Percentiles rank a stretch among this genome's conserved stretches.
These are phyloP conservation scores for Mobula hypostoma DNA, from an alignment of 2,113 vertebrate species.

Conservation along the genomic window DNA sequence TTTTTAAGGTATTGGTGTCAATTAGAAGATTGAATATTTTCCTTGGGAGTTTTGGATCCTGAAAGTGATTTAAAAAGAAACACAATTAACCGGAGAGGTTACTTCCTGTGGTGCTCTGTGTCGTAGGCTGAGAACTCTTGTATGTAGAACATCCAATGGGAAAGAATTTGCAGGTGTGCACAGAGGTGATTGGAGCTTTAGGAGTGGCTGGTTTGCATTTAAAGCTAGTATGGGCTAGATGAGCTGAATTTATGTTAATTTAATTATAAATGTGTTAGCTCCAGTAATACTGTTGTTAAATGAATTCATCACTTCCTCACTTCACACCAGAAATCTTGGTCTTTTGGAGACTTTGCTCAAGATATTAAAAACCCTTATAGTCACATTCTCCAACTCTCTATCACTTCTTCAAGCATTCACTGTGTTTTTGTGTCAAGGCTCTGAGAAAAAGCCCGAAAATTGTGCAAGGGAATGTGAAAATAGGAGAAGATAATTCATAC, in stretches of 20 bases:
- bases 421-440: background rate
- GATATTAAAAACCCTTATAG: background rate
- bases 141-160: no score
- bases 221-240: no score
- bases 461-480: background rate
- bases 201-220: no score
- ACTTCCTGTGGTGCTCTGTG: background rate
- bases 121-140: background rate
- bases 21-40: background rate
- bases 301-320: background rate
- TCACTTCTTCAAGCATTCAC: background rate
- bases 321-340: background rate
- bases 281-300: background rate
- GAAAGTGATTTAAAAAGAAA: background rate
- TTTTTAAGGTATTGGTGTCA: background rate
- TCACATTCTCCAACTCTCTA: background rate
- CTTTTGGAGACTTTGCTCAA: background rate
- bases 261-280: background rate
- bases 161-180: no score
- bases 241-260: background rate
- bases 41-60: background rate
- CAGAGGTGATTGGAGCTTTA: no score
- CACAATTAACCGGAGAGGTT: background rate
- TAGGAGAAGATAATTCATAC: no score
- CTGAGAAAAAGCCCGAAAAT: background rate